A percentile compares a stretch with the other conserved stretches of the same genome.
Conservation (phyloP, 2,797 vertebrate genomes). For the Hirundo rustica region DNA sequence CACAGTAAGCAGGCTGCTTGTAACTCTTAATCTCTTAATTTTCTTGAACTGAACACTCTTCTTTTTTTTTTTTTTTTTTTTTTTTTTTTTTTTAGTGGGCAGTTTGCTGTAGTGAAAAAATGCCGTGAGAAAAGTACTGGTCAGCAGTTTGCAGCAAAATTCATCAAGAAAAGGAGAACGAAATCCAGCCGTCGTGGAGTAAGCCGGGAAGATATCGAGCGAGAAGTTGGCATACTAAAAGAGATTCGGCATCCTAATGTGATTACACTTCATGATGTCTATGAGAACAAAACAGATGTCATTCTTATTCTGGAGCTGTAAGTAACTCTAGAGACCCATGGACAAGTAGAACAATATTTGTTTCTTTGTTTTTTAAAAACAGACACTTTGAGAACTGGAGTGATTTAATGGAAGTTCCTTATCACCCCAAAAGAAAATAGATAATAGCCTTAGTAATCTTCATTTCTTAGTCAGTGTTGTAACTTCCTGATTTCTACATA, state of each 20-base stretch:
- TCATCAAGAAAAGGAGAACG: slow-evolving; percentile 95
- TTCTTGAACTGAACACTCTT: background rate
- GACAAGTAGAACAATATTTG: background rate
- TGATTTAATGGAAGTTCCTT: background rate
- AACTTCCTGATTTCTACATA: background rate
- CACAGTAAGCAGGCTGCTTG: background rate
- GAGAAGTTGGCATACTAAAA: slow-evolving; percentile 94
- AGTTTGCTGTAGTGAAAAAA: slow-evolving; percentile 94
- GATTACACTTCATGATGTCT: slow-evolving; percentile 93
- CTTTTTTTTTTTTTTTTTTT: background rate
- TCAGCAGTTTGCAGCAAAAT: slow-evolving; percentile 91
- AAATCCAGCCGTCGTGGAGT: slow-evolving; percentile 94
- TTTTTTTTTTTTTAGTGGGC: slow-evolving; percentile 78
- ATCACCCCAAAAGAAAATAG: background rate
- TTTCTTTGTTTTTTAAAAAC: background rate
- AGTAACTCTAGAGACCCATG: slow-evolving; percentile 69
- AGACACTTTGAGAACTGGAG: background rate
- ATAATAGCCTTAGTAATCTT: background rate
- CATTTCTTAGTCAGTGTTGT: background rate
- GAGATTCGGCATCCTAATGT: slow-evolving; percentile 95
- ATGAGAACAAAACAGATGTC: slow-evolving; percentile 94
- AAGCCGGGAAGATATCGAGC: slow-evolving; percentile 92
- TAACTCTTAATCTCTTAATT: background rate
- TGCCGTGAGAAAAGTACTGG: slow-evolving; percentile 87
- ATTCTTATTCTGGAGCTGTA: slow-evolving; percentile 98